Evolutionary conservation across 2,113 vertebrate species (phyloP).

Genomic region (Stomatorhinus ivindoensis): DNA sequence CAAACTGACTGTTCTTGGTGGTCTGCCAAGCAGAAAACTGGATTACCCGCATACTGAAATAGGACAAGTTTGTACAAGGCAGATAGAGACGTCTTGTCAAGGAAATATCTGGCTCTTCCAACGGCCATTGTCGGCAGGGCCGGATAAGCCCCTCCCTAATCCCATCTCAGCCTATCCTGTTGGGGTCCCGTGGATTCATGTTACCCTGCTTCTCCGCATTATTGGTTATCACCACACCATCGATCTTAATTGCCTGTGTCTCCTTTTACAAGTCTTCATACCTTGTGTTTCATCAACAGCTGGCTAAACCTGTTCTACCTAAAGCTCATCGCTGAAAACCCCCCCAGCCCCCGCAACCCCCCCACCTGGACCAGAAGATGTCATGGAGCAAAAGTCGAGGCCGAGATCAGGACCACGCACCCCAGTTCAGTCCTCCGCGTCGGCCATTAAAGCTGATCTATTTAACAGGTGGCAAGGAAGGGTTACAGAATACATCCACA

Average conservation of each 20-base stretch:
- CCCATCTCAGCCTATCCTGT: background rate
- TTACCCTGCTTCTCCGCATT: background rate
- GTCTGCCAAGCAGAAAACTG: conserved; percentile 22
- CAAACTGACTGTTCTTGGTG: conserved; percentile 5
- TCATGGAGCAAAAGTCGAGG: background rate
- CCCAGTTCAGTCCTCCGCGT: background rate
- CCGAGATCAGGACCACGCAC: background rate
- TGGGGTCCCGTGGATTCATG: background rate
- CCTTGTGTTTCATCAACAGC: background rate
- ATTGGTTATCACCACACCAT: background rate
- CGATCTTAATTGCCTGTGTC: background rate
- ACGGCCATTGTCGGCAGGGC: background rate
- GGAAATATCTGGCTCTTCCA: background rate
- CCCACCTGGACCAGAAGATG: background rate
- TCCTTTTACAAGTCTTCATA: background rate
- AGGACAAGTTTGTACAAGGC: conserved; percentile 14
- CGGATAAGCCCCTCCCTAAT: background rate
- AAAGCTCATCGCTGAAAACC: background rate
- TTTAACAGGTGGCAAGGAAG: background rate
- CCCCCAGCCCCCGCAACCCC: background rate
- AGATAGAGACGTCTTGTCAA: conserved; percentile 4
- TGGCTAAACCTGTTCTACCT: background rate
- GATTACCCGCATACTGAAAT: conserved; percentile 6
- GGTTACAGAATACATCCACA: background rate
- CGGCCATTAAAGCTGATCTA: background rate